phyloP scores from a whole-genome alignment of 2,113 vertebrate species.

The Ranitomeya variabilis region DNA sequence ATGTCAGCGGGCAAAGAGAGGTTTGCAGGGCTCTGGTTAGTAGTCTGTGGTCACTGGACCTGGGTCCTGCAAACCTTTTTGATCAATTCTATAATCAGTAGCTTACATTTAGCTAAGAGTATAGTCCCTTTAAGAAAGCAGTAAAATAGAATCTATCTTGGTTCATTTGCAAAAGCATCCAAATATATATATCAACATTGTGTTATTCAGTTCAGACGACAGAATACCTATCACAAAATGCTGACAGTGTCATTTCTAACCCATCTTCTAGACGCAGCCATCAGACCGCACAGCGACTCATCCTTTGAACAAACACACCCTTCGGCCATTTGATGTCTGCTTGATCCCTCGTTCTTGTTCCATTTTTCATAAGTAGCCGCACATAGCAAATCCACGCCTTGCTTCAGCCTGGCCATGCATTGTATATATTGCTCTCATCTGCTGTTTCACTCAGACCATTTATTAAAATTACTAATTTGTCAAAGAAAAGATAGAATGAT shows the following conservation, averaged over 20 bases:
- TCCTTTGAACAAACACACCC: slow-evolving; percentile 41
- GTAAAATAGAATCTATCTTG: background rate
- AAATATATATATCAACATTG: background rate
- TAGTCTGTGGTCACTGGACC: too few relatives aligned
- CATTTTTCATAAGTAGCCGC: slow-evolving; percentile 36
- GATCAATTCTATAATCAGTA: background rate
- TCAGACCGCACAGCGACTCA: slow-evolving; percentile 19
- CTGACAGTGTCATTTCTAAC: slow-evolving; percentile 11
- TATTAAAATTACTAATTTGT: slow-evolving; percentile 49
- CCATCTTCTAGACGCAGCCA: background rate
- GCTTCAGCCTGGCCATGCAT: background rate
- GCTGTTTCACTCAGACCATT: background rate
- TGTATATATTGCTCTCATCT: slow-evolving; percentile 1
- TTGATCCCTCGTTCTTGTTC: slow-evolving; percentile 25
- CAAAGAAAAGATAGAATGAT: slow-evolving; percentile 19
- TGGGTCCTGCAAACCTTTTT: too few relatives aligned
- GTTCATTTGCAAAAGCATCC: background rate
- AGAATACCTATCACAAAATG: background rate
- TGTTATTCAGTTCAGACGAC: slow-evolving; percentile 3
- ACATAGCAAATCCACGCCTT: background rate
- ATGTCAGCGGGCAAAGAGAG: too few relatives aligned
- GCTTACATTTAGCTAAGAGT: background rate
- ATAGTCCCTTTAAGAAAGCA: background rate
- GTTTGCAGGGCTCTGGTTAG: too few relatives aligned
- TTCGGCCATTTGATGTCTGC: slow-evolving; percentile 29